Percentiles rank a stretch among this genome's conserved stretches.
Evolutionary conservation across 2,797 vertebrate genomes (phyloP).

Genomic region (Bovichtus diacanthus): DNA sequence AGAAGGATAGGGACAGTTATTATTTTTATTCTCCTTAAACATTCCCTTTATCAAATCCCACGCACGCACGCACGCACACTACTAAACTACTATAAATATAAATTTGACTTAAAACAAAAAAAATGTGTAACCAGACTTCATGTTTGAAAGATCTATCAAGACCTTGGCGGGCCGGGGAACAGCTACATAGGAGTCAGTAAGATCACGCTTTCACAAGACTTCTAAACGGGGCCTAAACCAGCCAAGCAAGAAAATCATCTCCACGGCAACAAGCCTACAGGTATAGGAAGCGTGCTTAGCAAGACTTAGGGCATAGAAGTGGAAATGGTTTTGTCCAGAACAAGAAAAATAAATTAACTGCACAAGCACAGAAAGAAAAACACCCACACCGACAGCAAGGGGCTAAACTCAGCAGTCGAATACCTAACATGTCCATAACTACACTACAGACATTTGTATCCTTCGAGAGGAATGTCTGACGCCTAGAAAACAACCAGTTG

Average conservation of each 20-base stretch:
- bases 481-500: constrained; percentile 76
- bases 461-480: constrained; percentile 65
- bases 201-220: constrained; percentile 10
- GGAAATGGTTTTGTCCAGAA: constrained; percentile 29
- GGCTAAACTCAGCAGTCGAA: constrained; percentile 31
- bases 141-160: background rate
- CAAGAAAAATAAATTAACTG: background rate
- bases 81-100: background rate
- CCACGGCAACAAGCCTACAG: constrained; percentile 39
- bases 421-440: constrained; percentile 64
- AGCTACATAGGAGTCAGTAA: background rate
- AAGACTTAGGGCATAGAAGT: background rate
- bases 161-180: background rate
- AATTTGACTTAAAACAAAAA: background rate
- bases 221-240: constrained; percentile 23
- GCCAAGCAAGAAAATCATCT: constrained; percentile 36
- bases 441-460: constrained; percentile 63
- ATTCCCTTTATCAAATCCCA: background rate
- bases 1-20: background rate
- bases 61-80: too few relatives aligned
- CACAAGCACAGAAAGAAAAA: background rate
- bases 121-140: background rate
- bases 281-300: background rate
- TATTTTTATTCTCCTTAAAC: background rate
- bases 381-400: constrained; percentile 19